Percentiles rank a stretch among this genome's conserved stretches.
phyloP scores from a whole-genome alignment of 2,113 vertebrate genomes.

The Prinia subflava region DNA sequence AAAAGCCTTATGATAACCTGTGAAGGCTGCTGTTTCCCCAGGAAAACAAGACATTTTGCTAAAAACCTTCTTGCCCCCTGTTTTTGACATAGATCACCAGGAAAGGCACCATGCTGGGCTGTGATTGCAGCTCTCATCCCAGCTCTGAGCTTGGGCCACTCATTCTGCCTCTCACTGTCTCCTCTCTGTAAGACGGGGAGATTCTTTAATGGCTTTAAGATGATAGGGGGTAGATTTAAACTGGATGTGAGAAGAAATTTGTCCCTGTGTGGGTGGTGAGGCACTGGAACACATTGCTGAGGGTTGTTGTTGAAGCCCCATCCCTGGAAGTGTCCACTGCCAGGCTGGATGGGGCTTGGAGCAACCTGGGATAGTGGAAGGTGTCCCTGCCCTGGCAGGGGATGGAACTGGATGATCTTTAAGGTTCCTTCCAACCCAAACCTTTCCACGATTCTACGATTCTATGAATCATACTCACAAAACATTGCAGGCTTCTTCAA shows the following conservation, averaged over 20 bases:
- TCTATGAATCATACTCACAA: background rate
- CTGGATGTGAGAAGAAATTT: background rate
- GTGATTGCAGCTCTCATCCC: background rate
- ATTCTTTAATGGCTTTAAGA: background rate
- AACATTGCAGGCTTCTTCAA: background rate
- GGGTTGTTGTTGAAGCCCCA: background rate
- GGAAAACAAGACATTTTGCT: background rate
- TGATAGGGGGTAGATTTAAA: background rate
- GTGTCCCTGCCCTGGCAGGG: background rate
- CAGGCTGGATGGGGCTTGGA: rapidly evolving
- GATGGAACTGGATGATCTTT: background rate
- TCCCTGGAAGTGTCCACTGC: background rate
- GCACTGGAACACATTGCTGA: background rate
- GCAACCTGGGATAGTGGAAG: background rate
- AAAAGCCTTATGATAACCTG: background rate
- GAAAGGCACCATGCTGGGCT: background rate
- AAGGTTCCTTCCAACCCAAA: background rate
- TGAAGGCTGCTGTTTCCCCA: background rate
- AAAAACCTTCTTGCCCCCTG: background rate
- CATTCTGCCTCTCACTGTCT: background rate
- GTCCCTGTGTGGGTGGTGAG: background rate
- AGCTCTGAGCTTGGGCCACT: background rate
- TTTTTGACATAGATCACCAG: background rate
- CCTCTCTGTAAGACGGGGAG: background rate
- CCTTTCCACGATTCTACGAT: background rate